phyloP scores from a whole-genome alignment of 2,797 vertebrate species.

The Pipistrellus pygmaeus region DNA sequence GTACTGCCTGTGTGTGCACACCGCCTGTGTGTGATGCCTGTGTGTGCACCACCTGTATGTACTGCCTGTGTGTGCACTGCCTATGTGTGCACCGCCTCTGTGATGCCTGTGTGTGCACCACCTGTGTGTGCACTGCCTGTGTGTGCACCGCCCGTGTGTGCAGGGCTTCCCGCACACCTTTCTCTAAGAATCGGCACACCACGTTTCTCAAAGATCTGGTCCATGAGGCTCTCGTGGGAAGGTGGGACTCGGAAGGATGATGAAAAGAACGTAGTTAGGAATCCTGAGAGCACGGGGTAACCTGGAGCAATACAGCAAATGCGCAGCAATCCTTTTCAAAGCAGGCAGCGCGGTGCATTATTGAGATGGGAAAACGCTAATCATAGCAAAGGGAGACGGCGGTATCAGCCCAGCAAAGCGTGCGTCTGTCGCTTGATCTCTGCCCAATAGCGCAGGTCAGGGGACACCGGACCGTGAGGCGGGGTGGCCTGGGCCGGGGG shows the following conservation, averaged over 20 bases:
- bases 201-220: not conserved
- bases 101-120: too few species aligned
- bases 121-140: too few species aligned
- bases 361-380: not conserved
- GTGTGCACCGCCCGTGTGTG: not conserved
- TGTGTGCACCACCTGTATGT: too few species aligned
- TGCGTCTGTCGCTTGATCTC: not conserved
- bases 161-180: not conserved
- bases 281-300: not conserved
- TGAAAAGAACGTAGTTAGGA: not conserved
- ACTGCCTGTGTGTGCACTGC: too few species aligned
- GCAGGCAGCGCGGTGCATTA: not conserved
- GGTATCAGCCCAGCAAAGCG: not conserved
- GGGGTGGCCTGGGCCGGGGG: not conserved
- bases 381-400: not conserved
- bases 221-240: not conserved
- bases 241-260: slow-evolving; percentile 21
- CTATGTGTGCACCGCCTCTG: too few species aligned
- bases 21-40: fast-evolving
- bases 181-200: not conserved
- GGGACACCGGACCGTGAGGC: not conserved
- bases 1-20: too few species aligned
- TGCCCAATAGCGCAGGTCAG: not conserved
- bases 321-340: not conserved
- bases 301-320: not conserved